Percentiles rank a stretch among this genome's conserved stretches.
Conservation (phyloP, 2,113 vertebrate species). For the Seriola aureovittata region DNA sequence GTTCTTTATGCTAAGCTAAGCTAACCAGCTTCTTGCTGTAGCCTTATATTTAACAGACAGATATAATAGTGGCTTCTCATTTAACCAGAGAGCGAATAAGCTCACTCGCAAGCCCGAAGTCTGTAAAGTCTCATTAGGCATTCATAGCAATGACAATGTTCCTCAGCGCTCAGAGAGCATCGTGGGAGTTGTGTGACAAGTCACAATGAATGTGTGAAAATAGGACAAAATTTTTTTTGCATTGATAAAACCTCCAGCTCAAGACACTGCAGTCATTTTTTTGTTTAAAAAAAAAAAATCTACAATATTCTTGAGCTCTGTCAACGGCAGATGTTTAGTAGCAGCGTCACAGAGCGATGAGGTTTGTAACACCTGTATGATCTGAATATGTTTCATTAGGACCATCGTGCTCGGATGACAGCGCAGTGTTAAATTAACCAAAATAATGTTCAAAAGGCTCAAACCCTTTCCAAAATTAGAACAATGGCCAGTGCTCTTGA, state of each 20-base stretch:
- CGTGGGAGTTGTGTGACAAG: conserved; percentile 37
- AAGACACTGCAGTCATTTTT: conserved; percentile 6
- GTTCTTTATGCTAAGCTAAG: not conserved
- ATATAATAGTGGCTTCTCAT: not conserved
- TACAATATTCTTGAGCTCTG: not conserved
- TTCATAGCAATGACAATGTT: conserved; percentile 7
- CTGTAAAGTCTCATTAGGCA: not conserved
- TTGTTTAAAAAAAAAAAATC: not conserved
- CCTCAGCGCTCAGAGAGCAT: conserved; percentile 22
- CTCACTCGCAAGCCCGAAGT: not conserved
- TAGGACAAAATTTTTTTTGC: not conserved
- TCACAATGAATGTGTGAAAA: conserved; percentile 26
- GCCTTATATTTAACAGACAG: not conserved
- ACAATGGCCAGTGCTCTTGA: conserved; percentile 33
- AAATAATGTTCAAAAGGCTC: conserved; percentile 37
- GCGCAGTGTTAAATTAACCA: conserved; percentile 5
- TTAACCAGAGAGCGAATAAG: not conserved
- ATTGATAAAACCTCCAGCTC: conserved; percentile 13
- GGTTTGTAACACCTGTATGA: conserved; percentile 11
- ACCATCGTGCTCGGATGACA: conserved; percentile 16
- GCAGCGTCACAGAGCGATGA: not conserved
- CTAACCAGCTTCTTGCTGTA: not conserved
- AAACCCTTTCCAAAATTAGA: conserved; percentile 26
- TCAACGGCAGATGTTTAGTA: conserved; percentile 15
- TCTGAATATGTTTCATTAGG: conserved; percentile 31